A percentile compares a stretch with the other conserved stretches of the same genome.
These are phyloP conservation scores for Bembecia ichneumoniformis DNA, from an alignment of 2,888 invertebrate species.

Conservation along the genomic window DNA sequence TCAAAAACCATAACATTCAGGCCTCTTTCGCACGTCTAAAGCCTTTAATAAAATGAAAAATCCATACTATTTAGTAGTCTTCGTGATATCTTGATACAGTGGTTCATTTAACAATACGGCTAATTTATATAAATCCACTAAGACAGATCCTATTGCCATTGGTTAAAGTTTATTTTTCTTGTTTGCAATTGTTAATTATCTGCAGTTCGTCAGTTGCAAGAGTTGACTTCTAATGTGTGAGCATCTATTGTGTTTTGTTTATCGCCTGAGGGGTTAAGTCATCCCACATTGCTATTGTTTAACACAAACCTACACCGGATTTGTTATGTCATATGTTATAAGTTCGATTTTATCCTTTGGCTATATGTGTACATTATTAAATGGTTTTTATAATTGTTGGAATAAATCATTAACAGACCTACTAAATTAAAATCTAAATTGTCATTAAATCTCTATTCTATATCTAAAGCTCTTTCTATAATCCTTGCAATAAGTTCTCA, in stretches of 20 bases:
- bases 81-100: background rate
- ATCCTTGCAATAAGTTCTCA: too few species aligned
- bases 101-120: background rate
- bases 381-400: too few species aligned
- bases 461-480: too few species aligned
- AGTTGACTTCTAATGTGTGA: constrained; percentile 23
- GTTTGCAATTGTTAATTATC: constrained; percentile 4
- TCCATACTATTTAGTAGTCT: background rate
- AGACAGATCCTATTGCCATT: constrained; percentile 18
- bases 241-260: constrained; percentile 14
- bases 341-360: background rate
- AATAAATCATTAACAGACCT: too few species aligned
- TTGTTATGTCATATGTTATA: constrained; percentile 4
- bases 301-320: constrained; percentile 24
- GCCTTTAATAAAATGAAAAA: background rate
- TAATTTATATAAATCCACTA: background rate
- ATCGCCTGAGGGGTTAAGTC: constrained; percentile 14
- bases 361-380: too few species aligned
- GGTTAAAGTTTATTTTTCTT: constrained; percentile 21
- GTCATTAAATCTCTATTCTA: too few species aligned
- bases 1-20: constrained; percentile 24
- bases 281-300: constrained; percentile 52
- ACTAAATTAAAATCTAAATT: too few species aligned
- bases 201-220: constrained; percentile 10
- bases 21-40: constrained; percentile 13